Base-by-base conservation (phyloP, 2,797 vertebrate genomes). In the Avahi laniger region DNA sequence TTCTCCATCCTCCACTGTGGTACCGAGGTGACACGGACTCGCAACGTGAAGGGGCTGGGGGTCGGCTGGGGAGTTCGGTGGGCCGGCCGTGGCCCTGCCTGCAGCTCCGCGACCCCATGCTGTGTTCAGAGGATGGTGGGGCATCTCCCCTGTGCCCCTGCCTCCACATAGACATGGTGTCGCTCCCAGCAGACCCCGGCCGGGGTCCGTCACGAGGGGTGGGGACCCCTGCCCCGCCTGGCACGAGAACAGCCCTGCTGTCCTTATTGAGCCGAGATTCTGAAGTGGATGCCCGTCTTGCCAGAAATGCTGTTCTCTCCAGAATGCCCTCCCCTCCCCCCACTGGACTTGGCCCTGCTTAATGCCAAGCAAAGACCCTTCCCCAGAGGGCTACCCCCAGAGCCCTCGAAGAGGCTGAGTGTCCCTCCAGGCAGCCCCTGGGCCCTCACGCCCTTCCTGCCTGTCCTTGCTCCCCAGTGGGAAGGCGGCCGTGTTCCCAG, bases 231-330 rank as follows among this genome's bases (percentile, higher is more conserved):
- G 18, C 41, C 65, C 41, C 7, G 14, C 84, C 97, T 98, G 96
- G 96, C 94, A 84, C 76, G 98, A 98, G 98, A 98, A 97, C 98
- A 95, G 97, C 96, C 91, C 96, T 83, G 76, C 92, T 94, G 78
- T 70, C 97, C 97, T 96, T 98, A 98, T 97, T 98, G 98, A 98
- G 98, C 98, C 98, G 89, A 96, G 73, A 93, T 88, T 96, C 97
- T 98, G 98, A 98, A 98, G 98, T 98, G 97, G 98, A 98, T 98
- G 98, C 98, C 98, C 59, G 91, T 98, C 98, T 99, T 99, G 98
- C 98, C 98, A 98, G 98, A 98, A 98, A 93, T 93, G 89, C 98
- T 98, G 98, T 98, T 98, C 98, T 98, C 98, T 17, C 98, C 95
- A 80, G 98, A 95, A 93, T 52, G 95, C 33, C 81, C 91, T 89